Base-by-base conservation (phyloP, 2,113 vertebrate genomes). In the Ameiurus melas region DNA sequence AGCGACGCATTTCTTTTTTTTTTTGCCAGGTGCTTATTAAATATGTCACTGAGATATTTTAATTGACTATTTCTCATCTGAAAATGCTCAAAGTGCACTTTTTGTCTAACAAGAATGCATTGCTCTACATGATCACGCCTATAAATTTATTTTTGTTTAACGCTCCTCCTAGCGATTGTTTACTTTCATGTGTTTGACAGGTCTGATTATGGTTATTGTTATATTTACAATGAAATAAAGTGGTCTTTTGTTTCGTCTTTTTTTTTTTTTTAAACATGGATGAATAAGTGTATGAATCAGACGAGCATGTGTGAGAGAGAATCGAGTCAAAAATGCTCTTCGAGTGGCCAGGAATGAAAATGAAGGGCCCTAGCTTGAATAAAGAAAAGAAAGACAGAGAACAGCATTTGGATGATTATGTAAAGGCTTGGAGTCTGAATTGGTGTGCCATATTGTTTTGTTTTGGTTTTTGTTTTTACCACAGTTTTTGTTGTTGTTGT, bases 141-240 rank as follows among this genome's bases (percentile, higher is more conserved):
- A 84, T 86, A 75, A 85, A 30, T 88, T 88, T 90, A 84, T 90
- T 85, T 57, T 88, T 88, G 90, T 85, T 90, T 83, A 89, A 84
- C 36, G 62, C 81, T 87, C 83, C 85, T 90, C 68, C 30, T 64
- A 85, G 89, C 43, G 68, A 84, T 89, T 57, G 68, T 89, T 86
- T 89, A 85, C 64, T 84, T 85, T 68, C 55, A 55, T 90, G 89
- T 55, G 73, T 86, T 17, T 30, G 10, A 83, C 55, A 71, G 79
- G 84, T 86, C 70, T 13, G 47, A 86, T 39, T 73, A 53, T 57
- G 68, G 6, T 88, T 53, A 86, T 60, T 39, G 19, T 84, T 80
- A 66, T 84, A 85, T 86, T 80, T 27, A 80, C n/a, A 80, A 33
- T 58, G 51, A 57, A 86, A 71, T 84, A 70, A 66, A 47, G 73